A percentile compares a stretch with the other conserved stretches of the same genome.
These are phyloP conservation scores for Timema podura DNA, from an alignment of 2,888 invertebrate species.

Conservation along the genomic window DNA sequence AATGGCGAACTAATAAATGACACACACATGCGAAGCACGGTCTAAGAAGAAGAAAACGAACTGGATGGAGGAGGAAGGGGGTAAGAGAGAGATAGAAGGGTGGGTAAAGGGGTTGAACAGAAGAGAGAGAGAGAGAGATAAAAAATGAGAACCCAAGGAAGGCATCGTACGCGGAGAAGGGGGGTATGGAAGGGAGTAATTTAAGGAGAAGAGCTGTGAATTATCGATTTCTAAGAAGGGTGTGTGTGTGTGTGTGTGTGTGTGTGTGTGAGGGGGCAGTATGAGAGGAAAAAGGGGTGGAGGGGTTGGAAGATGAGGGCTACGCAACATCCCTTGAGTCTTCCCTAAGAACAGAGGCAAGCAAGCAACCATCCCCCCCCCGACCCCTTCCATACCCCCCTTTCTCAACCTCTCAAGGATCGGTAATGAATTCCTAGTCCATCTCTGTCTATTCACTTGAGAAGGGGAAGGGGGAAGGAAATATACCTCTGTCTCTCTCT, in stretches of 20 bases:
- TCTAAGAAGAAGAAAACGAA: neutral
- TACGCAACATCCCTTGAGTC: constrained; percentile 8
- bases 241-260: too few species aligned
- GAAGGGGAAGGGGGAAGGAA: neutral
- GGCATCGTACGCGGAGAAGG: neutral
- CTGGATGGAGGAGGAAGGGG: neutral
- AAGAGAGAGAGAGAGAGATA: neutral
- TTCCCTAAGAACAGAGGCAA: constrained; percentile 22
- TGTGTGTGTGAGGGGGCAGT: constrained; percentile 8
- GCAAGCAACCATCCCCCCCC: neutral
- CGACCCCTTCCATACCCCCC: too few species aligned
- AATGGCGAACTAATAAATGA: constrained; percentile 31
- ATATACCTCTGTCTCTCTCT: constrained; percentile 1
- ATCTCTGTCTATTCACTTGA: constrained; percentile 1
- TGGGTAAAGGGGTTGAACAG: constrained; percentile 6
- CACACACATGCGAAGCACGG: constrained; percentile 26
- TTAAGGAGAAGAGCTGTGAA: constrained; percentile 31
- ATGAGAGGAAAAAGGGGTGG: constrained; percentile 7
- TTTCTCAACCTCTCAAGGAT: constrained; percentile 14
- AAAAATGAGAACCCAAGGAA: too few species aligned
- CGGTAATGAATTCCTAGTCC: constrained; percentile 28
- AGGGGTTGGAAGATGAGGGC: constrained; percentile 14
- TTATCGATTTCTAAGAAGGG: constrained; percentile 28
- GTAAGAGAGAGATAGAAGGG: constrained; percentile 13
- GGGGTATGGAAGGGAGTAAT: constrained; percentile 20